Percentiles rank a stretch among this genome's conserved stretches.
Evolutionary conservation across 2,797 vertebrate genomes (phyloP).

Genomic region (Coreius guichenoti): DNA sequence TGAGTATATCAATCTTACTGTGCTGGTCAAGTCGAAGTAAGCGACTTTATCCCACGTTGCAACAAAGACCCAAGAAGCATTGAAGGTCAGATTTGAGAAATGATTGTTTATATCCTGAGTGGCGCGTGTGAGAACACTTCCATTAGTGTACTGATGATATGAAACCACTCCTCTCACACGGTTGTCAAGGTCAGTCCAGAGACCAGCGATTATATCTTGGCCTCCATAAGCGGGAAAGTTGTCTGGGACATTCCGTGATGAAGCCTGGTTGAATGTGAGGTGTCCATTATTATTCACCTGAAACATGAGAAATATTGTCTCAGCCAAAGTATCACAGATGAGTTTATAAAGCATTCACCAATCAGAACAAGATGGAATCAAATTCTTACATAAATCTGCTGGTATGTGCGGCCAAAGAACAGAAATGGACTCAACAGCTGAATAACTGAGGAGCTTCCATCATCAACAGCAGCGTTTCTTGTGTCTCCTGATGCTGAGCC

Average conservation of each 20-base stretch:
- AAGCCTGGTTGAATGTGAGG: conserved; percentile 48
- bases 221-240: not conserved
- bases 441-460: not conserved
- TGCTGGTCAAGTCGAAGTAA: not conserved
- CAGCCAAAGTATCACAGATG: not conserved
- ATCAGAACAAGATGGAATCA: not conserved
- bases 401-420: not conserved
- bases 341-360: not conserved
- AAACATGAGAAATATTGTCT: not conserved
- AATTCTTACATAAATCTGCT: not conserved
- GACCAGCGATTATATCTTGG: not conserved
- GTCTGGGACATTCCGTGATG: conserved; percentile 54
- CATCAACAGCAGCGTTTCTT: not conserved
- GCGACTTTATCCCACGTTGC: not conserved
- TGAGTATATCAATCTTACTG: not conserved
- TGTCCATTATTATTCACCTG: conserved; percentile 73
- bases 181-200: conserved; percentile 7
- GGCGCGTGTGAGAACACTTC: not conserved
- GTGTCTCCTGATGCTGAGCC: not conserved
- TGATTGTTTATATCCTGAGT: not conserved
- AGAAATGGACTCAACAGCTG: not conserved
- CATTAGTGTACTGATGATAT: not conserved
- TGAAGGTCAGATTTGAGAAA: not conserved
- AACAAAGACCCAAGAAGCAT: not conserved
- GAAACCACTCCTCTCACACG: not conserved